phyloP scores from a whole-genome alignment of 1,140 invertebrate genomes.

The Vanessa atalanta region DNA sequence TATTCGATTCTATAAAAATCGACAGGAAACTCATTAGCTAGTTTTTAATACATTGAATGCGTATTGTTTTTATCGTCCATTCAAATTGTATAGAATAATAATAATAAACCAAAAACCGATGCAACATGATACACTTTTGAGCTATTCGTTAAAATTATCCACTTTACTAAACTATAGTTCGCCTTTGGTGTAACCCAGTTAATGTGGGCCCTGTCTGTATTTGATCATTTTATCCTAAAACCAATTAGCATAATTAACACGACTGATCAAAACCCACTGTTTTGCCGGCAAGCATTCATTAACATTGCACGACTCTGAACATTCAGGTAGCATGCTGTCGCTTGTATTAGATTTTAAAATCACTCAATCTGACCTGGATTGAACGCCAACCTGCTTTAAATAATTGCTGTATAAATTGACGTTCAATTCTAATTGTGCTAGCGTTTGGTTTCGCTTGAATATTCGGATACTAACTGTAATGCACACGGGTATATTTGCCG shows the following conservation, averaged over 20 bases:
- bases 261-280: slow-evolving; percentile 29
- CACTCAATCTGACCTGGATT: slow-evolving; percentile 76
- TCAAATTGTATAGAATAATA: too few relatives aligned
- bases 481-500: background rate
- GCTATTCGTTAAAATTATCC: too few relatives aligned
- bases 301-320: slow-evolving; percentile 53
- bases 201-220: background rate
- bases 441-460: slow-evolving; percentile 45
- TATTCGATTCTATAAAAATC: too few relatives aligned
- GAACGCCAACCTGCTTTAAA: slow-evolving; percentile 69
- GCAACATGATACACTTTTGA: too few relatives aligned
- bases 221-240: slow-evolving; percentile 17
- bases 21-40: too few relatives aligned
- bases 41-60: too few relatives aligned
- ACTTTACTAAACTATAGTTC: background rate
- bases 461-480: slow-evolving; percentile 22
- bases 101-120: too few relatives aligned
- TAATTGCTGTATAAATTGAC: slow-evolving; percentile 78
- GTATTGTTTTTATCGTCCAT: too few relatives aligned
- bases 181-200: slow-evolving; percentile 11
- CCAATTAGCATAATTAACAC: slow-evolving; percentile 24
- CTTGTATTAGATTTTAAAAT: slow-evolving; percentile 77
- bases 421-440: slow-evolving; percentile 66
- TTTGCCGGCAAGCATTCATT: slow-evolving; percentile 58
- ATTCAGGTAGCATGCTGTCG: slow-evolving; percentile 54